Conservation (phyloP, 2,888 invertebrate species). For the Drosophila pseudotalamancana region DNA sequence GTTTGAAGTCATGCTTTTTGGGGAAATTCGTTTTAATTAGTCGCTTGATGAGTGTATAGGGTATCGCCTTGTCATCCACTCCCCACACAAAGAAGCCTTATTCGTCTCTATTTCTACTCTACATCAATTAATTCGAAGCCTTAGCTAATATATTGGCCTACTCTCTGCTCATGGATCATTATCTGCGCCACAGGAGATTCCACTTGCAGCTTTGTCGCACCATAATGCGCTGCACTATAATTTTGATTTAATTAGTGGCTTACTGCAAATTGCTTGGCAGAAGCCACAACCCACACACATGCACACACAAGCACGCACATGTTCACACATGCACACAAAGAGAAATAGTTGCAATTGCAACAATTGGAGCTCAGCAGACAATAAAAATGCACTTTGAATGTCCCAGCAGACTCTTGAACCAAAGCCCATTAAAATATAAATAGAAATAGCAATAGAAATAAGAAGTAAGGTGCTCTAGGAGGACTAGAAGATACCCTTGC, state of each 20-base stretch:
- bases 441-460: not conserved
- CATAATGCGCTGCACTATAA: constrained; percentile 23
- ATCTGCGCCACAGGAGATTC: not conserved
- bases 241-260: constrained; percentile 57
- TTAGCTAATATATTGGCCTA: not conserved
- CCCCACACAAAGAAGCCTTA: too few species aligned
- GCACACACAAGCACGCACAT: not conserved
- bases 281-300: not conserved
- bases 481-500: not conserved
- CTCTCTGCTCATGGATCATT: not conserved
- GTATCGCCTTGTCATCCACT: too few species aligned
- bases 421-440: constrained; percentile 6
- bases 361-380: not conserved
- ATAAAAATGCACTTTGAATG: constrained; percentile 29
- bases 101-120: too few species aligned
- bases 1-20: too few species aligned
- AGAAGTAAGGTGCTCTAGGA: not conserved
- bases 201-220: constrained; percentile 2
- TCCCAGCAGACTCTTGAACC: constrained; percentile 24
- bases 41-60: too few species aligned
- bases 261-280: constrained; percentile 15
- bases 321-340: not conserved
- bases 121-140: not conserved
- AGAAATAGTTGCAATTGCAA: not conserved
- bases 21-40: too few species aligned